phyloP scores from a whole-genome alignment of 1,140 invertebrate species.

The Panulirus ornatus region DNA sequence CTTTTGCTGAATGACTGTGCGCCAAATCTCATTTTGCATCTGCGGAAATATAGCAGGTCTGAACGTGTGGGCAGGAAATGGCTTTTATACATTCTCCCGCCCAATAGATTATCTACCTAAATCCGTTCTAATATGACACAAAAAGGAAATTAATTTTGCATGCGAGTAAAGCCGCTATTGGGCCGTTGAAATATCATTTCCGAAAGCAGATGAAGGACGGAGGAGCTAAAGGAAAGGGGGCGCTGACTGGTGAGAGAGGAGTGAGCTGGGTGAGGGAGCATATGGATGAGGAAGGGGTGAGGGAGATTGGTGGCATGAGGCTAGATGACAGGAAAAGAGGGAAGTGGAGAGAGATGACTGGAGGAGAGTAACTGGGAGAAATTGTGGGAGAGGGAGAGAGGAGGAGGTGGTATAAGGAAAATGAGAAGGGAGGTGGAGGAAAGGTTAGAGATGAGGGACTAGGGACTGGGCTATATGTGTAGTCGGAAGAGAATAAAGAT shows the following conservation, averaged over 20 bases:
- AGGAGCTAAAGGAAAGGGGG: not conserved
- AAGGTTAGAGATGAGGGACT: too few relatives aligned
- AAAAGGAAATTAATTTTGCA: slow-evolving; percentile 15
- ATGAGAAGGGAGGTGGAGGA: too few relatives aligned
- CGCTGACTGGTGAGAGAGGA: too few relatives aligned
- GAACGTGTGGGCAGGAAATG: not conserved
- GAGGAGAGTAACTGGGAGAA: too few relatives aligned
- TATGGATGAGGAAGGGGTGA: not conserved
- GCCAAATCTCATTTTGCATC: slow-evolving; percentile 16
- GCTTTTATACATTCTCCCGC: not conserved
- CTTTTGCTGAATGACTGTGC: not conserved
- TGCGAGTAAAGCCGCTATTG: not conserved
- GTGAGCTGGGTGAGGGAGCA: not conserved
- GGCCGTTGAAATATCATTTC: not conserved
- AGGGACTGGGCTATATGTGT: too few relatives aligned
- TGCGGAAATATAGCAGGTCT: not conserved
- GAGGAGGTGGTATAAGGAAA: too few relatives aligned
- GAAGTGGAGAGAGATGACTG: not conserved
- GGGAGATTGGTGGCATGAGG: too few relatives aligned
- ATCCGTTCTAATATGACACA: not conserved
- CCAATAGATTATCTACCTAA: not conserved
- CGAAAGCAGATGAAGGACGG: not conserved
- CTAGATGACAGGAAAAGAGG: too few relatives aligned
- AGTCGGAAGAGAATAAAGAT: too few relatives aligned
- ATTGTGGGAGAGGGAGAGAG: not conserved